These are phyloP conservation scores for Muscidifurax raptorellus DNA, from an alignment of 1,140 invertebrate species.

Conservation along the genomic window DNA sequence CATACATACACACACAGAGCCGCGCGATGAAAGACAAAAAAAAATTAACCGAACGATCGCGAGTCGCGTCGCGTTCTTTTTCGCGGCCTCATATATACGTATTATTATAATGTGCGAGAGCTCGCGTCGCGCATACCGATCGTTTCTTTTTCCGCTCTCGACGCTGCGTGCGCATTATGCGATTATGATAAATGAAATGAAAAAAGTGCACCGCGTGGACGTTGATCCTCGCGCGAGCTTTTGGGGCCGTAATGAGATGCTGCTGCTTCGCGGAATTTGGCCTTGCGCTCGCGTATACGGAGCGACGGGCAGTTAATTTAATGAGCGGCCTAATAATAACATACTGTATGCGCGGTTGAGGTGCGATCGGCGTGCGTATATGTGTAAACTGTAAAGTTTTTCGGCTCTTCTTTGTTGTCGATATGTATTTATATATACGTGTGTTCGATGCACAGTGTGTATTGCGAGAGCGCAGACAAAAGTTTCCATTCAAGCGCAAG, in stretches of 20 bases:
- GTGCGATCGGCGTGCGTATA: not conserved
- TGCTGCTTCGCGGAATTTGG: slow-evolving; percentile 25
- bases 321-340: slow-evolving; percentile 41
- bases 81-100: not conserved
- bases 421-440: too few relatives aligned
- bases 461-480: too few relatives aligned
- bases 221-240: slow-evolving; percentile 16
- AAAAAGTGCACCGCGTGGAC: not conserved
- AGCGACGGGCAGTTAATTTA: not conserved
- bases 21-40: not conserved
- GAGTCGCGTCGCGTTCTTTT: slow-evolving; percentile 2
- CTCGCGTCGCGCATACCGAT: slow-evolving; percentile 1
- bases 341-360: too few relatives aligned
- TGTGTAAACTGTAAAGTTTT: not conserved
- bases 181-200: not conserved
- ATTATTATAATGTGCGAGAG: not conserved
- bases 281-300: slow-evolving; percentile 4
- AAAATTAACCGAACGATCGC: not conserved
- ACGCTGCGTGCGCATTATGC: not conserved
- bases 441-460: too few relatives aligned
- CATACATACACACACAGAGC: too few relatives aligned
- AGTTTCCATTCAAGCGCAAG: not conserved
- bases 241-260: slow-evolving; percentile 3
- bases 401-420: not conserved
- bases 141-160: not conserved